Conservation (phyloP, 2,888 invertebrate species). For the Sinelater perroti region DNA sequence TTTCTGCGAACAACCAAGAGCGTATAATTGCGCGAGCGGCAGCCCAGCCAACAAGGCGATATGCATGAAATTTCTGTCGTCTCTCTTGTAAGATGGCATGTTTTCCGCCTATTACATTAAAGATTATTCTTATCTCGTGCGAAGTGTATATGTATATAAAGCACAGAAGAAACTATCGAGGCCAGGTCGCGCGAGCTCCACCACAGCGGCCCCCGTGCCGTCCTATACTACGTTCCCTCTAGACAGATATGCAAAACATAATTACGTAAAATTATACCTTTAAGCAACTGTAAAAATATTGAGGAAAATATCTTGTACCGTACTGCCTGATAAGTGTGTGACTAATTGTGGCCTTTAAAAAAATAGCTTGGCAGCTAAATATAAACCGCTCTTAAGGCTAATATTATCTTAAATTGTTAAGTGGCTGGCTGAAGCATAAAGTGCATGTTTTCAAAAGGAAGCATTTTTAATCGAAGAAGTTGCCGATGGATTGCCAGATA, state of each 20-base stretch:
- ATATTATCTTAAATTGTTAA: no score
- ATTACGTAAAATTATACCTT: slow-evolving; percentile 55
- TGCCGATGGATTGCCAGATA: no score
- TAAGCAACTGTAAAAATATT: slow-evolving; percentile 50
- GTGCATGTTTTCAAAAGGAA: no score
- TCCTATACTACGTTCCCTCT: slow-evolving; percentile 50
- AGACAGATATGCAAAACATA: slow-evolving; percentile 58
- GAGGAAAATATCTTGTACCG: slow-evolving; percentile 48
- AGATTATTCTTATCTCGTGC: slow-evolving; percentile 57
- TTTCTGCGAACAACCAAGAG: slow-evolving; percentile 21
- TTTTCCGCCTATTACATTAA: slow-evolving; percentile 56
- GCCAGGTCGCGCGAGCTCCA: slow-evolving; percentile 41
- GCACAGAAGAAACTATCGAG: slow-evolving; percentile 51
- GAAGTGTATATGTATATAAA: slow-evolving; percentile 53
- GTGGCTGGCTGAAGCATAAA: no score
- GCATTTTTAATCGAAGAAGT: no score
- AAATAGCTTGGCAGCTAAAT: slow-evolving; percentile 24
- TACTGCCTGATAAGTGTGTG: slow-evolving; percentile 34
- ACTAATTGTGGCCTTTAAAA: slow-evolving; percentile 33
- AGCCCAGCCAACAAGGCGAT: slow-evolving; percentile 36
- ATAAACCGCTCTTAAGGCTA: slow-evolving; percentile 12
- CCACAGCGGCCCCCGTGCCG: slow-evolving; percentile 30
- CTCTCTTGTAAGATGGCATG: slow-evolving; percentile 53
- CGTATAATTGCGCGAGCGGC: slow-evolving; percentile 29
- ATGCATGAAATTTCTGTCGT: slow-evolving; percentile 50